Base-by-base conservation (phyloP, 2,888 invertebrate species). In the Malacosoma neustria region DNA sequence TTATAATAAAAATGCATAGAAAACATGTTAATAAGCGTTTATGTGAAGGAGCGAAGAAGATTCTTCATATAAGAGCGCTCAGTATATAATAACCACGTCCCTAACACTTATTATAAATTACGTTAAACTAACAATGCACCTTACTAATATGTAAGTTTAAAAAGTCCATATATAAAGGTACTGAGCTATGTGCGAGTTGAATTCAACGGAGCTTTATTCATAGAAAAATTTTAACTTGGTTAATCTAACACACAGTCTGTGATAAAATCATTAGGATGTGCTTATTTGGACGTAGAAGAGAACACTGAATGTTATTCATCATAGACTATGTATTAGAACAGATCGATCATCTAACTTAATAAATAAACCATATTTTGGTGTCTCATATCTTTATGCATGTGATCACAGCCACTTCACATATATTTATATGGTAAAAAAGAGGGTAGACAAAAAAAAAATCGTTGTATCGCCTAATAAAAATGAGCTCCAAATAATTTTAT, bases 101-200 rank as follows among this genome's bases (percentile, higher is more conserved):
- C 77, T 84, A 81, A 65, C 80, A 75, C 80, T 84, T 82, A 82
- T 57, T 67, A 74, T 77, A 81, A 77, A 77, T 76, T 72, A 84
- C 65, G 63, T 73, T 82, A 81, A 63, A 63, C 76, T 82, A 82
- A 82, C 75, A 74, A 75, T 72, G 74, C 73, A 81, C 72, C 60
- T 75, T 63, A 73, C 74, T 72, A 72, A 65, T 76, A 72, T 64
- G 57, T 58, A 65, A 67, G 65, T 67, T 68, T 74, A 67, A 72
- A 72, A 59, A 52, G 74, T 72, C 74, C 74, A 52, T 47, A 51
- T 38, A 75, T 76, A 79, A 65, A 71, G 67, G 71, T 74, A 72
- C 73, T 72, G 77, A 75, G 76, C 75, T 55, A 71, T 65, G 79
- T 74, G 82, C 79, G 80, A 80, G 76, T 67, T 61, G 48, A 51